Conservation (phyloP, 2,888 invertebrate genomes). For the Lasioglossum leucozonium region DNA sequence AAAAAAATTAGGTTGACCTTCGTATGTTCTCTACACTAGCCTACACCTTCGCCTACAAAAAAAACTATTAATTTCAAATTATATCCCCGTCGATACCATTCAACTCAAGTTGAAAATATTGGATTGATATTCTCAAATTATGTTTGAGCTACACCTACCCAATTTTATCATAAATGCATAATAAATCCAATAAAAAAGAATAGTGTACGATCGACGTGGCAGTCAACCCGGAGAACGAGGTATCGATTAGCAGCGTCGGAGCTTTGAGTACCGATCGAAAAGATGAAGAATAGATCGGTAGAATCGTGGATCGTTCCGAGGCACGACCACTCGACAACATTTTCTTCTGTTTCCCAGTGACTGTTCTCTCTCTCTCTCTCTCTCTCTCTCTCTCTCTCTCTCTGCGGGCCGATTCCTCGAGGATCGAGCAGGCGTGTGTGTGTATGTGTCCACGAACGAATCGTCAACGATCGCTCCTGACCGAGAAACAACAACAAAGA, state of each 20-base stretch:
- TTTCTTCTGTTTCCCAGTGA: not conserved
- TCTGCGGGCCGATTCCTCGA: slow-evolving; percentile 48
- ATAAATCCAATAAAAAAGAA: not conserved
- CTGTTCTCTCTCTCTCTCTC: not conserved
- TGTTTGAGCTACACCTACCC: no score
- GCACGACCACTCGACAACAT: not conserved
- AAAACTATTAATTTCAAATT: not conserved
- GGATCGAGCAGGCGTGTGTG: slow-evolving; percentile 21
- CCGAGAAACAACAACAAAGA: slow-evolving; percentile 45
- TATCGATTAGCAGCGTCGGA: not conserved
- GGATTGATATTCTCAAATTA: no score
- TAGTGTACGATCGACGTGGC: not conserved
- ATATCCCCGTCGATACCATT: not conserved
- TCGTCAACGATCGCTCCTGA: slow-evolving; percentile 68
- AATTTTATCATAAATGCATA: not conserved
- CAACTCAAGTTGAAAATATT: not conserved
- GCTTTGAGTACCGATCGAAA: not conserved
- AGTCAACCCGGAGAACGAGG: not conserved
- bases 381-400: not conserved
- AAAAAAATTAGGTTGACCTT: not conserved
- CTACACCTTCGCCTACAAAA: not conserved
- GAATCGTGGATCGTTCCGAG: not conserved
- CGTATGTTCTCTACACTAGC: no score
- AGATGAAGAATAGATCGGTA: not conserved
- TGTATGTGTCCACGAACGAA: slow-evolving; percentile 1